Evolutionary conservation across 2,888 invertebrate genomes (phyloP), one percentile per base, ranked within the genome.

Genomic region (Seira sanloemensis): DNA sequence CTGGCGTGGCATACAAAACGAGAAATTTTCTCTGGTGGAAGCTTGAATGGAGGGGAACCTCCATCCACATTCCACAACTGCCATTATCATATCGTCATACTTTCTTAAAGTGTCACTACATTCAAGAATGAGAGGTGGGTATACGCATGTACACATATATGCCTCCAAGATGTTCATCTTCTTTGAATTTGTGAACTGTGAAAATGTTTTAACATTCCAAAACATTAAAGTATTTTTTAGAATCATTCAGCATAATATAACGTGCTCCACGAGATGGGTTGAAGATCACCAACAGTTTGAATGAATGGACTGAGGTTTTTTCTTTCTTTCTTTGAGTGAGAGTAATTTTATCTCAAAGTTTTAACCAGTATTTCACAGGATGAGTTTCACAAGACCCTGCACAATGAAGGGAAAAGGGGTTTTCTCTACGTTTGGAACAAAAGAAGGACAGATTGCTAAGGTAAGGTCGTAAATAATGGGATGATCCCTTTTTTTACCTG

Each of bases 381-480:
- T n/a, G n/a, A n/a, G n/a, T 37, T 12, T 37, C 37, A 37, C 37
- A 37, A 12, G n/a, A n/a, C n/a, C n/a, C n/a, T n/a, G n/a, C n/a
- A n/a, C n/a, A n/a, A 37, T 37, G 37, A 9, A 37, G n/a, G n/a
- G 37, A 5, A 37, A 37, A 37, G 37, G 37, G 37, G 5, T 37
- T 37, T 37, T 37, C 12, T 37, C 37, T 12, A 37, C 12, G 7
- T 37, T 12, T 37, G n/a, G 37, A 37, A 37, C 37, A 37, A 37
- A 37, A 37, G 37, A 37, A 12, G 37, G 37, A 12, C 37, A 37
- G 5, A 37, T 37, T 37, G 7, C 54, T 73, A 50, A 76, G 71
- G 75, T 46, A 82, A 78, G 66, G 86, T 72, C 86, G 82, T 88
- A 88, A 88, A 88, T 88, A 86, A 81, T 80, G 66, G 87, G 87